phyloP scores from a whole-genome alignment of 2,888 invertebrate species.

The Ennomos erosarius region DNA sequence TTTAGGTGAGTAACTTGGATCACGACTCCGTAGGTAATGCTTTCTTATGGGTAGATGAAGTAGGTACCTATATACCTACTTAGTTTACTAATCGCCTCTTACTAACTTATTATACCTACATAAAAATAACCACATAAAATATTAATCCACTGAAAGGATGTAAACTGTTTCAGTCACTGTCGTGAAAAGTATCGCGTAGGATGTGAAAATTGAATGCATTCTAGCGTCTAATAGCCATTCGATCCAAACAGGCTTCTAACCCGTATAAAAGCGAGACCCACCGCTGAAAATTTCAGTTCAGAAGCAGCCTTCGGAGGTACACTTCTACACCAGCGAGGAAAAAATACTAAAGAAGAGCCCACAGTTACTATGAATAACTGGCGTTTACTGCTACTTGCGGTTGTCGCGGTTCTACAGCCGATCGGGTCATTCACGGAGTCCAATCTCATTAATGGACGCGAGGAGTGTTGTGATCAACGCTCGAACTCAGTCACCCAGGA shows the following conservation, averaged over 20 bases:
- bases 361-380: conserved; percentile 82
- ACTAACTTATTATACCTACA: too few relatives aligned
- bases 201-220: conserved; percentile 79
- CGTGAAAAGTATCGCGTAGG: conserved; percentile 54
- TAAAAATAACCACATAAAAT: too few relatives aligned
- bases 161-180: conserved; percentile 40
- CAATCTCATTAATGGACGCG: conserved; percentile 73
- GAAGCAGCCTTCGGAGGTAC: conserved; percentile 64
- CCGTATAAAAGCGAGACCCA: conserved; percentile 65
- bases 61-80: too few relatives aligned
- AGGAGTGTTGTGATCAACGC: conserved; percentile 61
- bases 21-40: too few relatives aligned
- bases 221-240: conserved; percentile 76
- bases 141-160: conserved; percentile 36
- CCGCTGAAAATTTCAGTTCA: conserved; percentile 60
- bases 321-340: conserved; percentile 60
- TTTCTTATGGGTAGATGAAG: too few relatives aligned
- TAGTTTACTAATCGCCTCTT: too few relatives aligned
- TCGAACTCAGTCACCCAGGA: conserved; percentile 43
- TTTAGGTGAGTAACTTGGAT: too few relatives aligned
- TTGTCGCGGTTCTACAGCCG: conserved; percentile 71
- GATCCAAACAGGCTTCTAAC: conserved; percentile 52
- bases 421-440: conserved; percentile 65
- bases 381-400: conserved; percentile 76
- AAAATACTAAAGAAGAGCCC: conserved; percentile 49